Evolutionary conservation across 2,888 invertebrate species (phyloP), one percentile per base, ranked within the genome.

Genomic region (Plagiodera versicolora): DNA sequence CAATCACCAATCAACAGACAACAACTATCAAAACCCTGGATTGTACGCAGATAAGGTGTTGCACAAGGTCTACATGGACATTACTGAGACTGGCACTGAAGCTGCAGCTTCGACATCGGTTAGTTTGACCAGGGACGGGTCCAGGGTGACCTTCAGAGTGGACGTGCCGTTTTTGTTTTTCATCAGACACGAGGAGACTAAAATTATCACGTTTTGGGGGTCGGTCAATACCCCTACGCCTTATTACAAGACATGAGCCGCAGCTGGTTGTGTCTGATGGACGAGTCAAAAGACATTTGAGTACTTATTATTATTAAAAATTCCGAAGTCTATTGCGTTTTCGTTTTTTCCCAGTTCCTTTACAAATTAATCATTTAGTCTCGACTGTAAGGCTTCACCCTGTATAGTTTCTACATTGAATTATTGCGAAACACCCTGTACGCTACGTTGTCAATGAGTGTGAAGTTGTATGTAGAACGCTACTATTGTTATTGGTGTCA

Each of bases 101-200:
- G 91, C 89, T 0, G 87, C 88, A 0, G 89, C 91, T 0, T 86
- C 86, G 0, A 88, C 89, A 0, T 81, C 82, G 1, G 83, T 84
- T 0, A 74, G 84, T 39, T 72, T 89, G 55, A 82, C 85, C 1
- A 82, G 87, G 45, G 80, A 84, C 44, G 86, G 86, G 0, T 81
- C 82, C 8, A 81, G 81, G 19, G 81, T 84, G 63, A 75, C 77
- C 1, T 82, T 84, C 64, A 82, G 83, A 61, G 87, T 86, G 0
- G 85, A 90, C 71, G 84, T 87, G 28, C 92, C 92, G 0, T 92
- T 91, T 77, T 81, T 88, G 60, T 89, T 91, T 74, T 88, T 90
- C 74, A 89, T 92, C 64, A 83, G 88, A 65, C 87, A 90, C 72
- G 86, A 88, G 65, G 80, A 81, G 20, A 86, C 88, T 2, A 85